phyloP scores from a whole-genome alignment of 1,140 invertebrate genomes.

The Bactericera cockerelli region DNA sequence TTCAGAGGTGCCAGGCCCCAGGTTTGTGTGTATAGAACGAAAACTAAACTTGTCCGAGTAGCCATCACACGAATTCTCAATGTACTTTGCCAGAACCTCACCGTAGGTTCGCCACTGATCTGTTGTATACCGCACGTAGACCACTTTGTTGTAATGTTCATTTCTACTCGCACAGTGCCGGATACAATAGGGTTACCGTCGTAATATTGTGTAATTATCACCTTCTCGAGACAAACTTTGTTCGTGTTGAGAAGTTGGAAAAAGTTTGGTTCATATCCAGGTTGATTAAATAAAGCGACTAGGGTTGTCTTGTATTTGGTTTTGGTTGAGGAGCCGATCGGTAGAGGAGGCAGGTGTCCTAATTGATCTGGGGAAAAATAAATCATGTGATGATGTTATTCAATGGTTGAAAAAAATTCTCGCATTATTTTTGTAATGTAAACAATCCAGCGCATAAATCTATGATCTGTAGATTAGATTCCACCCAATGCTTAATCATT shows the following conservation, averaged over 20 bases:
- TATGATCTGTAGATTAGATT: too few species aligned
- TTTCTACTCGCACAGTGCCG: constrained; percentile 77
- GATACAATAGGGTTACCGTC: constrained; percentile 45
- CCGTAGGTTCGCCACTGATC: constrained; percentile 71
- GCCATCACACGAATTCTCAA: constrained; percentile 77
- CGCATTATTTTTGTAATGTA: too few species aligned
- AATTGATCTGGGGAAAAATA: not conserved
- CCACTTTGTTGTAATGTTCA: constrained; percentile 78
- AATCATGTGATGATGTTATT: not conserved
- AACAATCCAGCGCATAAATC: too few species aligned
- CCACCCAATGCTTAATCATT: too few species aligned
- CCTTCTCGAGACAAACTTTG: constrained; percentile 72
- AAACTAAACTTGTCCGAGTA: constrained; percentile 82
- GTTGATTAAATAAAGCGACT: constrained; percentile 68
- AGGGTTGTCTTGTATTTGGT: constrained; percentile 27
- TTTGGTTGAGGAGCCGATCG: constrained; percentile 8
- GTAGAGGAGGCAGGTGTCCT: constrained; percentile 9
- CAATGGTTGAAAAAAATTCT: too few species aligned
- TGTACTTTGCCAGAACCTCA: constrained; percentile 68
- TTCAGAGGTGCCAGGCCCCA: constrained; percentile 44
- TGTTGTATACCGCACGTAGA: constrained; percentile 69
- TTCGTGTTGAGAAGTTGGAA: constrained; percentile 53
- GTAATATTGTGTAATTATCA: constrained; percentile 39
- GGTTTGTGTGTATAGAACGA: constrained; percentile 44
- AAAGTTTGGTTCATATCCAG: constrained; percentile 55